These are phyloP conservation scores for Mus caroli DNA, from an alignment of 2,797 vertebrate genomes.

Conservation along the genomic window DNA sequence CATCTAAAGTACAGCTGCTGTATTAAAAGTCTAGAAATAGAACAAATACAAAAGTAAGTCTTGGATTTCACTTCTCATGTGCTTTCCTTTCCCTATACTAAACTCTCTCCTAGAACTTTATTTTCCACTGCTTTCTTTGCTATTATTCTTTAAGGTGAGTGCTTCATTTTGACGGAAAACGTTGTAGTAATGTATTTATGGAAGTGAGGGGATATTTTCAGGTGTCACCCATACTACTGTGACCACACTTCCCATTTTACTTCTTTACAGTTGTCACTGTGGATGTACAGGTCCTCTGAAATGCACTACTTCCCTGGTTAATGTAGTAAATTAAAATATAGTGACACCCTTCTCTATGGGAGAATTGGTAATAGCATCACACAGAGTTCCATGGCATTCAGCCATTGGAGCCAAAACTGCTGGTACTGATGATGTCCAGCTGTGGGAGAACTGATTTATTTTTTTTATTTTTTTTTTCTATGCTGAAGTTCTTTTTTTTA, in stretches of 20 bases:
- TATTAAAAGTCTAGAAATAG: conserved; percentile 14
- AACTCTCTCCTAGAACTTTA: conserved; percentile 13
- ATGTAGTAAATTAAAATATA: conserved; percentile 64
- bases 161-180: conserved; percentile 63
- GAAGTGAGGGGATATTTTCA: conserved; percentile 50
- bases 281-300: conserved; percentile 52
- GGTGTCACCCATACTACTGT: conserved; percentile 23
- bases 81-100: conserved; percentile 29
- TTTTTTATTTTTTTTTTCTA: too few relatives aligned
- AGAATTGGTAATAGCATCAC: background rate
- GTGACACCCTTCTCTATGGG: conserved; percentile 47
- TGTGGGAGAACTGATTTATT: background rate
- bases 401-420: conserved; percentile 15
- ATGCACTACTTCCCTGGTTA: conserved; percentile 35
- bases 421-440: background rate
- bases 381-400: background rate
- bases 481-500: too few relatives aligned
- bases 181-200: conserved; percentile 42
- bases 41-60: conserved; percentile 41
- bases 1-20: conserved; percentile 21
- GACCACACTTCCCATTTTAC: conserved; percentile 39
- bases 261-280: conserved; percentile 62
- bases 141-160: conserved; percentile 29
- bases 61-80: conserved; percentile 48
- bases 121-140: background rate